Evolutionary conservation across 2,113 vertebrate species (phyloP).

Genomic region (Ailuropoda melanoleuca): DNA sequence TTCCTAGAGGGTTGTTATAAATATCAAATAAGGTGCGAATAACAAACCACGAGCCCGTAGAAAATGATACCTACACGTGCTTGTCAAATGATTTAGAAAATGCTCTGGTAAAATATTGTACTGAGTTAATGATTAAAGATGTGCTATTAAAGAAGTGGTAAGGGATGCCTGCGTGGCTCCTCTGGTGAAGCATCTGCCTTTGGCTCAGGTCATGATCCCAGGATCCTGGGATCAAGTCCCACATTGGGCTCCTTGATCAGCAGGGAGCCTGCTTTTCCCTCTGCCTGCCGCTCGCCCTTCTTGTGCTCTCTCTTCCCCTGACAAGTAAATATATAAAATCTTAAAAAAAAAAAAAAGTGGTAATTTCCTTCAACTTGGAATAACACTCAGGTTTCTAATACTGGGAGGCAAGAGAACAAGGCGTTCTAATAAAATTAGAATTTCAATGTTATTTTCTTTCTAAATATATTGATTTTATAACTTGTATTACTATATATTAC

Average conservation of each 20-base stretch:
- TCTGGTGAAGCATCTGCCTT: no score
- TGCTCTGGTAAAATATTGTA: not conserved
- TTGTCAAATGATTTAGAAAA: not conserved
- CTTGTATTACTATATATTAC: not conserved
- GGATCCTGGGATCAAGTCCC: no score
- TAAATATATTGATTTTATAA: not conserved
- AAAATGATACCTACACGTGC: not conserved
- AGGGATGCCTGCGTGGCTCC: no score
- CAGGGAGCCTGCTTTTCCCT: no score
- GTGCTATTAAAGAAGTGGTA: not conserved
- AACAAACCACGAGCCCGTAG: not conserved
- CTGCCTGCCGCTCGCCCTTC: no score
- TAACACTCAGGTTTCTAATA: not conserved
- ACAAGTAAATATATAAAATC: no score
- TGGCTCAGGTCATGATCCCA: no score
- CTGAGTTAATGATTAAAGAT: not conserved
- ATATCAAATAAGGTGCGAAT: not conserved
- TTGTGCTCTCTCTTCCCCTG: no score
- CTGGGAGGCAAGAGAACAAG: not conserved
- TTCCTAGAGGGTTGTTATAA: not conserved
- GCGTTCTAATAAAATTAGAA: not conserved
- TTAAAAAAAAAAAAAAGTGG: not conserved
- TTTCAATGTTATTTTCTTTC: not conserved
- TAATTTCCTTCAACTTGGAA: not conserved
- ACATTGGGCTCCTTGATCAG: no score